Evolutionary conservation across 2,888 invertebrate species (phyloP), one percentile per base, ranked within the genome.

Genomic region (Chrysina gloriosa): DNA sequence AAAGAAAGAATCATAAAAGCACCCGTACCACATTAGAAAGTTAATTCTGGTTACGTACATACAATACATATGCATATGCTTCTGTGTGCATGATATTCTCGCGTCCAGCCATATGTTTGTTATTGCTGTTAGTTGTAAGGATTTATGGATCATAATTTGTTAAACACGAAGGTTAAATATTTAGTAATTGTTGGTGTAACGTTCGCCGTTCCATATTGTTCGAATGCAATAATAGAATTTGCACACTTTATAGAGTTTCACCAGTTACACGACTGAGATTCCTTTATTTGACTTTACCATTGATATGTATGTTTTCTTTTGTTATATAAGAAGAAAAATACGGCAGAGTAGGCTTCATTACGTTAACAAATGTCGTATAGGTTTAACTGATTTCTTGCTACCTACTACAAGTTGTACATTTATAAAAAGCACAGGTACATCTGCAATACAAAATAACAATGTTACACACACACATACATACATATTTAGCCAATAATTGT

Each of bases 121-220:
- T 19, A 66, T 66, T 66, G 66, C 58, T 66, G 58, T 66, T 66
- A 66, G 66, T 66, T 58, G 45, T 52, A 58, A 56, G 36, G 58
- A 66, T 66, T 66, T 66, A 66, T 66, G 54, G 58, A 56, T 66
- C 66, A 58, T 66, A 66, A 66, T 66, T 66, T 58, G 66, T 58
- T 66, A 48, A 66, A 66, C 47, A 58, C 19, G 66, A 56, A 66
- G 56, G 66, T 58, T 66, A 66, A 56, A 66, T 34, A 66, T 56
- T 61, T 42, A 61, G 58, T 61, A 61, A 61, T 42, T 27, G 42
- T 61, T 45, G 27, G 7, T 16, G 58, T 42, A 61, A 61, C 42
- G 42, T 42, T 61, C 7, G 58, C 29, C 42, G 58, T 61, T 52
- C 11, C 50, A 29, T 52, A 52, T 29, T 52, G 52, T 52, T 61